Base-by-base conservation (phyloP, 2,797 vertebrate species). In the Amblyopsis hoosieri region DNA sequence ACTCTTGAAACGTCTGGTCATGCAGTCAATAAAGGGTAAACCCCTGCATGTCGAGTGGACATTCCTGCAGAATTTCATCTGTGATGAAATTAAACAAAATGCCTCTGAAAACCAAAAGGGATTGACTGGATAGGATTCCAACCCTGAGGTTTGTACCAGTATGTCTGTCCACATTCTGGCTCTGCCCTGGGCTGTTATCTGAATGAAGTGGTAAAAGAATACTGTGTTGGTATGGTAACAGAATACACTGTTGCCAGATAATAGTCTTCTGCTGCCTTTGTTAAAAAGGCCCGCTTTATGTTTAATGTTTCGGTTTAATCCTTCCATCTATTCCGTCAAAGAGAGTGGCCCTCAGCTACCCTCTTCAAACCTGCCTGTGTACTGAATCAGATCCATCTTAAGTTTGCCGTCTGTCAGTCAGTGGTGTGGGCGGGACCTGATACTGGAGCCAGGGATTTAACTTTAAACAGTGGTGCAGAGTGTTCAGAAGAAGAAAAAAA, bases 301-400 rank as follows among this genome's bases (percentile, higher is more conserved):
- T 77, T 82, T 75, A 85, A 76, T 80, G 69, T 81, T 79, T 81
- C 45, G 0, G 51, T 80, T 87, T 81, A 83, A 83, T 86, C 72
- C 71, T 51, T 45, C 13, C 17, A 48, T 79, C 67, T 76, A 67
- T 79, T 67, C 66, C 65, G 53, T 62, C 58, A 59, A 54, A 67
- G 64, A 33, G 49, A 19, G 0, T 12, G 57, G 53, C 63, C 67
- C 14, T 54, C 61, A 51, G 65, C 45, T 68, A 4, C 9, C 1
- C 54, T 45, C 37, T 42, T 42, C 37, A 42, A 33, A 65, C 45
- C 56, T 42, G 45, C 31, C 49, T 12, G 52, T 5, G 42, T 37
- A 73, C 49, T 60, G 65, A 67, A 47, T 53, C 45, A 7, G 42
- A 45, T 66, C 46, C 61, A 65, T 29, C 42, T 58, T 13, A 12